A percentile compares a stretch with the other conserved stretches of the same genome.
Conservation (phyloP, 2,113 vertebrate genomes). For the Pongo pygmaeus region DNA sequence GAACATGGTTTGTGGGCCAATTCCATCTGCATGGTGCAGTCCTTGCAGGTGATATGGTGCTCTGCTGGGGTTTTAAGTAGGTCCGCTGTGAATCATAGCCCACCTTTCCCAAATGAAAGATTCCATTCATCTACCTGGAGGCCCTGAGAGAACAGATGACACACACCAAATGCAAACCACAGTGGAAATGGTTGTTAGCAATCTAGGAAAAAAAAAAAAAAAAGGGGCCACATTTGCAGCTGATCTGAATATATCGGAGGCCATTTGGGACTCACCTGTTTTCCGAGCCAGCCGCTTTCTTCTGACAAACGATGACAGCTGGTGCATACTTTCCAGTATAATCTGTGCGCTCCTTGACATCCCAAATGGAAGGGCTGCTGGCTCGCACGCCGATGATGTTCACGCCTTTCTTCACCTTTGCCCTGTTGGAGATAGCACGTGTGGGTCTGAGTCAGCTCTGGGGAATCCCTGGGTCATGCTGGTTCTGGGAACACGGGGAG, state of each 20-base stretch:
- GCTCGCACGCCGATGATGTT: conserved; percentile 87
- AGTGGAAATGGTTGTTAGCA: fast-evolving
- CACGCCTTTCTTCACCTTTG: conserved; percentile 91
- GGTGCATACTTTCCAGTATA: conserved; percentile 83
- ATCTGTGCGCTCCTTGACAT: conserved; percentile 86
- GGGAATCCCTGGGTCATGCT: neutral
- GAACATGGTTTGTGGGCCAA: neutral
- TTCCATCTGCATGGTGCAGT: fast-evolving
- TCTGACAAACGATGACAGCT: conserved; percentile 89
- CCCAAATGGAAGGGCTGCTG: conserved; percentile 90
- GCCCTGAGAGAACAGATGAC: fast-evolving
- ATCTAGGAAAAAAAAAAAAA: fast-evolving
- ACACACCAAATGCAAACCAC: neutral
- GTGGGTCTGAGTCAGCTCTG: neutral
- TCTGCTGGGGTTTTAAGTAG: neutral
- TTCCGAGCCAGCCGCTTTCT: conserved; percentile 81
- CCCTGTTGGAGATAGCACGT: conserved; percentile 82
- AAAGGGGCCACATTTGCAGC: fast-evolving
- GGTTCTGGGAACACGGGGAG: fast-evolving
- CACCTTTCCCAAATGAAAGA: neutral
- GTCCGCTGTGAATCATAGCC: neutral
- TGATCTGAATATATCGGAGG: fast-evolving
- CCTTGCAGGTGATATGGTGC: neutral
- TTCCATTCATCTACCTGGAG: neutral
- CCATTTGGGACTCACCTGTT: conserved; percentile 82